A percentile compares a stretch with the other conserved stretches of the same genome.
Conservation (phyloP, 2,113 vertebrate genomes). For the Puma concolor region DNA sequence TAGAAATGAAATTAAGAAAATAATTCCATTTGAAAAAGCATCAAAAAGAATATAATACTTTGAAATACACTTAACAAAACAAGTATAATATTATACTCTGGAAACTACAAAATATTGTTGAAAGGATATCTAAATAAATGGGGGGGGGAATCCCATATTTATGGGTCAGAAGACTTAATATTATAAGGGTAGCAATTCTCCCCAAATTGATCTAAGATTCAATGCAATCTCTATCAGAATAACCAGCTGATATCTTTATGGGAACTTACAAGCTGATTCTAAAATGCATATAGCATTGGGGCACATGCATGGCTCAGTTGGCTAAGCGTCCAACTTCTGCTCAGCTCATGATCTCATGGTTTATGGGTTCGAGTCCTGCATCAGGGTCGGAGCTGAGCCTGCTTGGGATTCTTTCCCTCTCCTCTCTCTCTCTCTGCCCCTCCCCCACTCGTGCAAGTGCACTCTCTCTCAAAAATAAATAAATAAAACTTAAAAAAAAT, state of each 20-base stretch:
- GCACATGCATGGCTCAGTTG: too few relatives aligned
- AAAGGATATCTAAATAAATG: neutral
- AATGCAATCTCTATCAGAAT: neutral
- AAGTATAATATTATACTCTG: neutral
- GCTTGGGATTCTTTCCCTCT: too few relatives aligned
- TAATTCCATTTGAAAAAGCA: neutral
- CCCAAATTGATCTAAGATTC: neutral
- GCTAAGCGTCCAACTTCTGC: too few relatives aligned
- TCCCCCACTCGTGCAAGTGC: too few relatives aligned
- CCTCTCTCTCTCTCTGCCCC: too few relatives aligned
- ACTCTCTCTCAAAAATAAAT: too few relatives aligned
- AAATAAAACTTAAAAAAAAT: neutral
- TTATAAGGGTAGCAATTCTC: neutral
- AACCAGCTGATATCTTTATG: neutral
- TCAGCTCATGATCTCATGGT: too few relatives aligned
- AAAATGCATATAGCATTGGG: neutral
- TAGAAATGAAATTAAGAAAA: neutral
- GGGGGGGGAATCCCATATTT: neutral
- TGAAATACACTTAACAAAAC: neutral
- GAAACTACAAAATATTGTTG: neutral
- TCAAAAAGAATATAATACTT: neutral
- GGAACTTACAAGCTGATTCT: neutral
- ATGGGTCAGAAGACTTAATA: neutral
- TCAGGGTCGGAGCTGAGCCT: too few relatives aligned
- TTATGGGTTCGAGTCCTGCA: too few relatives aligned